A percentile compares a stretch with the other conserved stretches of the same genome.
These are phyloP conservation scores for Argyra leucocephala DNA, from an alignment of 2,888 invertebrate species.

Conservation along the genomic window DNA sequence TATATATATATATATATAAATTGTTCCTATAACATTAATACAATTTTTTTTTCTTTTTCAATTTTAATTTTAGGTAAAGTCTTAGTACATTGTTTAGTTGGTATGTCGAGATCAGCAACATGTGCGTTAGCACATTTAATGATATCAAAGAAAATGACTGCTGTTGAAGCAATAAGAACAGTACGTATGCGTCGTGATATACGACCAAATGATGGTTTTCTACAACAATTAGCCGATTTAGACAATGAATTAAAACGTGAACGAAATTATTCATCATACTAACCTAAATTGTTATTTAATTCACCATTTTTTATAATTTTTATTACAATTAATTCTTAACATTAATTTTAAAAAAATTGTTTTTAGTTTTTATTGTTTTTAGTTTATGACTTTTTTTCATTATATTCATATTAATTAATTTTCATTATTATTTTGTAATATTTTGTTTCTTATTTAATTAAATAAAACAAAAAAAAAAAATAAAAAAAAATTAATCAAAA, in stretches of 20 bases:
- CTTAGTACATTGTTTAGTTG: conserved; percentile 71
- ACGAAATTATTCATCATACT: conserved; percentile 28
- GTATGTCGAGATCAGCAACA: conserved; percentile 73
- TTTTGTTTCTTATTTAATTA: too few relatives aligned
- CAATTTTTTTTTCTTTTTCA: too few relatives aligned
- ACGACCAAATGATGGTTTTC: conserved; percentile 71
- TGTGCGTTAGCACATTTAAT: conserved; percentile 72
- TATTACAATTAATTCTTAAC: neutral
- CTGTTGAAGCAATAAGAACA: conserved; percentile 61
- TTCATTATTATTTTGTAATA: too few relatives aligned
- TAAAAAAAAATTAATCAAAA: too few relatives aligned
- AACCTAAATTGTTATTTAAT: conserved; percentile 7
- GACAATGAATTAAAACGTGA: conserved; percentile 51
- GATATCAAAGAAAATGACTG: conserved; percentile 65
- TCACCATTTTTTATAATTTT: conserved; percentile 21
- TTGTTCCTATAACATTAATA: too few relatives aligned
- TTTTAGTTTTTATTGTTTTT: too few relatives aligned
- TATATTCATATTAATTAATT: too few relatives aligned
- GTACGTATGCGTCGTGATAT: conserved; percentile 63
- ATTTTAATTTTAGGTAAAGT: conserved; percentile 55
- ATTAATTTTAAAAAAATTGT: neutral
- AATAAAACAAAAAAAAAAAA: too few relatives aligned
- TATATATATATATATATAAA: conserved; percentile 9
- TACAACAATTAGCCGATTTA: conserved; percentile 64
- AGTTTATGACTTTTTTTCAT: too few relatives aligned